Conservation (phyloP, 1,140 invertebrate genomes). For the Drosophila mayri region DNA sequence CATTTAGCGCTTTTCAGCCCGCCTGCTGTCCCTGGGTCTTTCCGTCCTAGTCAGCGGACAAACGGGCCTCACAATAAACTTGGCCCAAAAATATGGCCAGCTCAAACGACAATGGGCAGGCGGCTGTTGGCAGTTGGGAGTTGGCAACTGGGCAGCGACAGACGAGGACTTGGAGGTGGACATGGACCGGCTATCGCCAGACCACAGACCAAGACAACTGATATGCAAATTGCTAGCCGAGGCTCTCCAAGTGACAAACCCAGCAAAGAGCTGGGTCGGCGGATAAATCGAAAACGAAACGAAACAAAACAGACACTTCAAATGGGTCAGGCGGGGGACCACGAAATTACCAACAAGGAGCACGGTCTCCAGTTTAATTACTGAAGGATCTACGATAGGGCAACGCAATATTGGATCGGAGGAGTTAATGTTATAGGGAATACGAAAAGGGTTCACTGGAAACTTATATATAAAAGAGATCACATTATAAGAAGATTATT, state of each 20-base stretch:
- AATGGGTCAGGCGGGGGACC: slow-evolving; percentile 49
- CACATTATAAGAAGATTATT: background rate
- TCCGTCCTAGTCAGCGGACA: slow-evolving; percentile 13
- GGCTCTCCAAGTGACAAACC: slow-evolving; percentile 66
- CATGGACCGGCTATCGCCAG: slow-evolving; percentile 56
- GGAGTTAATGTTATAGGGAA: background rate
- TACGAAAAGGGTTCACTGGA: no score
- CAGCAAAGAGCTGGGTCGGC: slow-evolving; percentile 8
- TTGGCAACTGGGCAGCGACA: slow-evolving; percentile 44
- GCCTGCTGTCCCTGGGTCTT: background rate
- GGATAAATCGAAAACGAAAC: slow-evolving; percentile 40
- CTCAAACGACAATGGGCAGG: slow-evolving; percentile 71
- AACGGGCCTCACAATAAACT: slow-evolving; percentile 63
- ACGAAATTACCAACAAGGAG: slow-evolving; percentile 48
- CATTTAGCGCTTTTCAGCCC: slow-evolving; percentile 23
- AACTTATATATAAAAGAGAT: background rate
- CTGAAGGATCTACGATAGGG: slow-evolving; percentile 18
- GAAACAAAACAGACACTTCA: slow-evolving; percentile 47
- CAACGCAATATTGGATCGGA: slow-evolving; percentile 41
- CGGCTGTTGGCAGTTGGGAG: slow-evolving; percentile 34
- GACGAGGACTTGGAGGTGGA: slow-evolving; percentile 25
- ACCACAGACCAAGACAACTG: slow-evolving; percentile 56
- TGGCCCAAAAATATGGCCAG: slow-evolving; percentile 67
- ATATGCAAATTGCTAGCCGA: slow-evolving; percentile 76
- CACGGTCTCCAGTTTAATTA: slow-evolving; percentile 57